These are phyloP conservation scores for Heliothis peltigera DNA, from an alignment of 2,888 invertebrate species.

Conservation along the genomic window DNA sequence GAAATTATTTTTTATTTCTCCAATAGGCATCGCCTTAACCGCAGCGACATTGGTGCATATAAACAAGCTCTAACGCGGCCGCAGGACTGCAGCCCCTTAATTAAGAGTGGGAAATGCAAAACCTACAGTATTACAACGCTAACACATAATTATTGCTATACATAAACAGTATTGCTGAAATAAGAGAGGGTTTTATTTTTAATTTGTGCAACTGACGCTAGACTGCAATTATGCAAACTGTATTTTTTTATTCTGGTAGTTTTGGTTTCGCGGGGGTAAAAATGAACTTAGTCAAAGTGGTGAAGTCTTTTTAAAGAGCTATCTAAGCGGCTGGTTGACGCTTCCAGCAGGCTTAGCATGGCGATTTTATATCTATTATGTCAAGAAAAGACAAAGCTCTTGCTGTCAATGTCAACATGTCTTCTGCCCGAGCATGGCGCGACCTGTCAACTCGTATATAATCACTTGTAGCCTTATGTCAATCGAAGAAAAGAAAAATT, in stretches of 20 bases:
- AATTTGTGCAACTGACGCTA: slow-evolving; percentile 52
- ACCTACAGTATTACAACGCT: slow-evolving; percentile 59
- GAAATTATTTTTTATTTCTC: not conserved
- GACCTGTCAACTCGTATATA: too few species aligned
- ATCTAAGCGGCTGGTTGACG: not conserved
- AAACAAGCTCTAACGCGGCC: slow-evolving; percentile 69
- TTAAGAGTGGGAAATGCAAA: slow-evolving; percentile 68
- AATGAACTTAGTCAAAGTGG: too few species aligned
- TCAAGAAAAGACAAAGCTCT: too few species aligned
- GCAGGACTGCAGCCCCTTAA: slow-evolving; percentile 69
- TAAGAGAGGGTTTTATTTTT: slow-evolving; percentile 46
- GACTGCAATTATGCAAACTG: slow-evolving; percentile 32
- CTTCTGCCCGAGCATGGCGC: too few species aligned
- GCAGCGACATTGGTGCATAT: slow-evolving; percentile 66
- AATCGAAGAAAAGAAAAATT: too few species aligned
- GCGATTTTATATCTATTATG: too few species aligned
- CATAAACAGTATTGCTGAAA: slow-evolving; percentile 43
- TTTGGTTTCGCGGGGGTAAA: not conserved
- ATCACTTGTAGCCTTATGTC: too few species aligned
- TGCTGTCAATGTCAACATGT: too few species aligned
- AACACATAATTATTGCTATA: slow-evolving; percentile 65
- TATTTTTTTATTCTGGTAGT: slow-evolving; percentile 14
- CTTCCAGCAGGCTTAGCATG: too few species aligned
- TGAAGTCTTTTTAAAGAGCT: too few species aligned
- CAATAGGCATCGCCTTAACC: slow-evolving; percentile 54